phyloP scores from a whole-genome alignment of 2,888 invertebrate species.

The Cloeon dipterum region DNA sequence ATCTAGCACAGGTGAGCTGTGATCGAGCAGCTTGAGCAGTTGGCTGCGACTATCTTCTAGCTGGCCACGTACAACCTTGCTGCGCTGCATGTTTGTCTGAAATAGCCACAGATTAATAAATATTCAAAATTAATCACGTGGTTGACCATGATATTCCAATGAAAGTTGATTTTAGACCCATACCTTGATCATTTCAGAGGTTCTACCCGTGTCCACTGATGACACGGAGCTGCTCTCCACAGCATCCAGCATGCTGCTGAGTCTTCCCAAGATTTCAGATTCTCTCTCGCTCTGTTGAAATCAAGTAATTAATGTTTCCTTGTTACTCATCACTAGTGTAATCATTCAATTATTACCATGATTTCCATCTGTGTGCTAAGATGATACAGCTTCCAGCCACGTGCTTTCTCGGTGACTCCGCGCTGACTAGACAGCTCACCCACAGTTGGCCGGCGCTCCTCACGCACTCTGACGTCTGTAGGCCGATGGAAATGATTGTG shows the following conservation, averaged over 20 bases:
- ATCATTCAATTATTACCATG: constrained; percentile 34
- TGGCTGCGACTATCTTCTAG: constrained; percentile 71
- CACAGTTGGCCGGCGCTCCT: constrained; percentile 65
- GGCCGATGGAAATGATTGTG: constrained; percentile 51
- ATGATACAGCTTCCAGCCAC: constrained; percentile 89
- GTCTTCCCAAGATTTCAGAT: too few species aligned
- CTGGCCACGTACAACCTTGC: constrained; percentile 79
- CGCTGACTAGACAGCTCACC: constrained; percentile 77
- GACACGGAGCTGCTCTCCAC: too few species aligned
- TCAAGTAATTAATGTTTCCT: too few species aligned
- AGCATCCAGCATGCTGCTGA: too few species aligned
- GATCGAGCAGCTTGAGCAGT: constrained; percentile 75
- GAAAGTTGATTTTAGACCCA: not conserved
- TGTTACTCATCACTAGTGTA: not conserved
- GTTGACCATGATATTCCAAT: too few species aligned
- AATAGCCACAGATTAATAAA: too few species aligned
- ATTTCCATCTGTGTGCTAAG: constrained; percentile 84
- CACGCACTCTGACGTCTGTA: constrained; percentile 67
- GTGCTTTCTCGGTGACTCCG: constrained; percentile 64
- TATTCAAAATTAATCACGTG: too few species aligned
- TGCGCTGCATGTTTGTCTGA: constrained; percentile 85
- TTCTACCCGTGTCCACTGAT: not conserved
- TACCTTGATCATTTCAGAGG: not conserved
- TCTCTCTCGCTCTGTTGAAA: too few species aligned
- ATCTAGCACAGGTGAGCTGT: constrained; percentile 69